A percentile compares a stretch with the other conserved stretches of the same genome.
phyloP scores from a whole-genome alignment of 2,797 vertebrate species.

The Eulemur coronatus region DNA sequence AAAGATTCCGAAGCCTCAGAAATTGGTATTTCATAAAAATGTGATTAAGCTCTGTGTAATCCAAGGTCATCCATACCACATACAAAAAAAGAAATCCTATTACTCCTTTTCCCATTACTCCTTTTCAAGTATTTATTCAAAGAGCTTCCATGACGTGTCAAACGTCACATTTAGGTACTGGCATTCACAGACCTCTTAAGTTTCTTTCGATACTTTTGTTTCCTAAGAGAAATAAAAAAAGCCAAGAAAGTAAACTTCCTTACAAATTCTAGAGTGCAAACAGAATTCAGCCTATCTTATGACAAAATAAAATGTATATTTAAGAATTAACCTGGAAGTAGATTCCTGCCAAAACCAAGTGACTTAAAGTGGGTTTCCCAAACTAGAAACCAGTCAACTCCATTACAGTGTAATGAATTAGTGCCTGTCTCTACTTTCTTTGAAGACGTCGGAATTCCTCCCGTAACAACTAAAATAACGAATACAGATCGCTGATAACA shows the following conservation, averaged over 20 bases:
- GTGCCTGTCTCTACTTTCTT: neutral
- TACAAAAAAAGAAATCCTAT: conserved; percentile 8
- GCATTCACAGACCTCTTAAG: conserved; percentile 41
- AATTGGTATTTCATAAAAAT: conserved; percentile 42
- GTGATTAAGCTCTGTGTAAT: conserved; percentile 48
- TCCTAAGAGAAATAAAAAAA: neutral
- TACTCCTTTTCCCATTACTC: conserved; percentile 36
- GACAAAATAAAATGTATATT: conserved; percentile 49
- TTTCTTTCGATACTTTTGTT: conserved; percentile 34
- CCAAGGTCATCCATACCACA: conserved; percentile 42
- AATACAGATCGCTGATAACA: neutral
- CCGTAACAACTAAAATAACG: neutral
- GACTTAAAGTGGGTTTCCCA: neutral
- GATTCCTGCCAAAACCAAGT: neutral
- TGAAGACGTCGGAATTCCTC: neutral
- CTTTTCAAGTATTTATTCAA: conserved; percentile 59
- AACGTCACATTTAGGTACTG: conserved; percentile 55
- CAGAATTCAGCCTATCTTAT: conserved; percentile 27
- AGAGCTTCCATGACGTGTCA: conserved; percentile 60
- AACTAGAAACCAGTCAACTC: conserved; percentile 39
- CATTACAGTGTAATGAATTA: neutral
- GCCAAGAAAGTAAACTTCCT: conserved; percentile 42
- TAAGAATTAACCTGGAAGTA: conserved; percentile 7
- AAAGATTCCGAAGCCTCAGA: neutral
- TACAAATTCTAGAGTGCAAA: conserved; percentile 46